Evolutionary conservation across 2,113 vertebrate species (phyloP), one percentile per base, ranked within the genome.

Genomic region (Nestor notabilis): DNA sequence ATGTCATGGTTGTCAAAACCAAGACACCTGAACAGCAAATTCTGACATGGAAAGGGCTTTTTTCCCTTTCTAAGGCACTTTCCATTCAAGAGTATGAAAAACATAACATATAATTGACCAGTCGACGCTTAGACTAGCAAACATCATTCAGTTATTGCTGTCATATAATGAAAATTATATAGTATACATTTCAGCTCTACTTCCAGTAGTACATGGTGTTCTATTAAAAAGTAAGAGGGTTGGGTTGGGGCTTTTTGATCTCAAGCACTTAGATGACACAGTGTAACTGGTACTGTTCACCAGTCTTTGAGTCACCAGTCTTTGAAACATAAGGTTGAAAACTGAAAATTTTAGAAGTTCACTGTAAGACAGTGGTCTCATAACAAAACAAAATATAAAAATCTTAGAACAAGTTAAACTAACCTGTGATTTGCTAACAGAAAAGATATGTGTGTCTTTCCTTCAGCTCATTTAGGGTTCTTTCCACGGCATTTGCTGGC

Each of bases 371-470:
- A 63, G 3, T 61, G 37, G 21, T 82, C 25, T 60, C 4, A 16
- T 17, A 5, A 31, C 55, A 58, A 23, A 58, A 23, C 13, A 25
- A 65, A 20, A 37, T 47, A 56, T 49, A 35, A 2, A 19, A 41
- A 28, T 8, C 3, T 46, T 83, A 21, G 53, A n/a, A 81, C 37
- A 3, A 4, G 2, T 68, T 66, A 41, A 76, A 64, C 21, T 80
- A 16, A 4, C 28, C 21, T 39, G 7, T 56, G 13, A 39, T 66
- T 66, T 74, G 4, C 10, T 74, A 46, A 61, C 9, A 52, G 37
- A 61, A 69, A 78, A 55, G 7, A 11, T 13, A 4, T 0, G 0
- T 13, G 2, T 35, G 10, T 52, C 4, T 12, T 55, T 49, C 13
- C 53, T 58, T 80, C 12, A 28, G 20, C 17, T 87, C 27, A 15